Conservation (phyloP, 2,113 vertebrate species). For the Spilogale gracilis region DNA sequence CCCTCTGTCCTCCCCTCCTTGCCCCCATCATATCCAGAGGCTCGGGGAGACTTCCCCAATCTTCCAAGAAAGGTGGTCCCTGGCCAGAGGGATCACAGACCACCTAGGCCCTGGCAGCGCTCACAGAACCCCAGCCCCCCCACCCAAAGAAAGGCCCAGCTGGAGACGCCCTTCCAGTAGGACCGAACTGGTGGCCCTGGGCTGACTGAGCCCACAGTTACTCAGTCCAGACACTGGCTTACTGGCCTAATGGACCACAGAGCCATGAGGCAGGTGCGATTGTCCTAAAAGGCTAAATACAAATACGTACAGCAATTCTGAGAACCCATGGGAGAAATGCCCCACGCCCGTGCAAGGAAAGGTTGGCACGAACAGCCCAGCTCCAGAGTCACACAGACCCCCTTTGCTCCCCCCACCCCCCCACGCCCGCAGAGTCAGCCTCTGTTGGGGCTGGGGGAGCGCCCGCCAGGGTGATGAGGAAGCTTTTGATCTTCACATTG, state of each 20-base stretch:
- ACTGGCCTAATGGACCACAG: conserved; percentile 78
- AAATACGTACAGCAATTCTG: conserved; percentile 87
- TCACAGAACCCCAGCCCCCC: neutral
- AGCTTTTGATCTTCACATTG: conserved; percentile 68
- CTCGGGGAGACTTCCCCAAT: conserved; percentile 81
- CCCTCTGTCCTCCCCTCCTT: conserved; percentile 52
- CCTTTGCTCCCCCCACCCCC: neutral
- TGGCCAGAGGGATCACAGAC: fast-evolving
- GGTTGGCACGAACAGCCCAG: conserved; percentile 85
- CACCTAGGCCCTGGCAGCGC: fast-evolving
- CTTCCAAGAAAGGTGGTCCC: conserved; percentile 83
- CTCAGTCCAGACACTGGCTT: neutral
- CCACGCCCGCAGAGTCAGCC: conserved; percentile 77
- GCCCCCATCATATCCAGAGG: conserved; percentile 80
- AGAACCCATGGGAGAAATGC: conserved; percentile 88
- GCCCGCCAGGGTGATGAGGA: neutral
- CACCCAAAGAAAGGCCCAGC: neutral
- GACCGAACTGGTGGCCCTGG: neutral
- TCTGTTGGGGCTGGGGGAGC: neutral
- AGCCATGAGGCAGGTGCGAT: conserved; percentile 81
- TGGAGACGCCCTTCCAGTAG: neutral
- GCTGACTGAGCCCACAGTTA: neutral
- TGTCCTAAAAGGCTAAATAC: conserved; percentile 88
- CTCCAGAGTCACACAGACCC: neutral
- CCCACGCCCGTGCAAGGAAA: conserved; percentile 86